Evolutionary conservation across 2,888 invertebrate genomes (phyloP).

Genomic region (Cheilosia soror): DNA sequence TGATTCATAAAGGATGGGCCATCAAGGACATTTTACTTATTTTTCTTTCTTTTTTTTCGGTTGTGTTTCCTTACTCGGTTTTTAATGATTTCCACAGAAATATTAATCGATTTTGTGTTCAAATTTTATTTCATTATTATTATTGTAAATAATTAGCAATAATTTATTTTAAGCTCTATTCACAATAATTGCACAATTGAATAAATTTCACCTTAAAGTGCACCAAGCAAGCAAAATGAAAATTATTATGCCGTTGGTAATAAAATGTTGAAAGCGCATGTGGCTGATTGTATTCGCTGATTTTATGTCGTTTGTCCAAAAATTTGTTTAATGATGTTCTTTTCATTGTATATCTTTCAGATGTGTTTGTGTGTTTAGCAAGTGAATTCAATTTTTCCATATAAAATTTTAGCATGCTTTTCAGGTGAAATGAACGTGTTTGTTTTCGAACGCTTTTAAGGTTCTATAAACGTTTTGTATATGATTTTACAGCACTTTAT

Average conservation of each 20-base stretch:
- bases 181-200: constrained; percentile 28
- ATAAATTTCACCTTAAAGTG: background rate
- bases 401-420: constrained; percentile 21
- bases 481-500: background rate
- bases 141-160: constrained; percentile 12
- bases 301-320: background rate
- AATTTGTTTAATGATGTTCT: background rate
- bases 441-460: constrained; percentile 13
- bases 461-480: background rate
- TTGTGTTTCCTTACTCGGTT: background rate
- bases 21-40: constrained; percentile 58
- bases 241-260: background rate
- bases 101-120: constrained; percentile 20
- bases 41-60: constrained; percentile 21
- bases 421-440: constrained; percentile 41
- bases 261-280: constrained; percentile 20
- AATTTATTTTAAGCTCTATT: constrained; percentile 17
- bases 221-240: constrained; percentile 1
- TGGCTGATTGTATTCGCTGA: constrained; percentile 20
- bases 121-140: constrained; percentile 11
- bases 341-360: constrained; percentile 24
- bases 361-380: constrained; percentile 7
- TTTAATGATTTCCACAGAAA: constrained; percentile 15
- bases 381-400: background rate
- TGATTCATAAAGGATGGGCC: constrained; percentile 47